These are phyloP conservation scores for Hirundo rustica DNA, from an alignment of 2,797 vertebrate species.

Conservation along the genomic window DNA sequence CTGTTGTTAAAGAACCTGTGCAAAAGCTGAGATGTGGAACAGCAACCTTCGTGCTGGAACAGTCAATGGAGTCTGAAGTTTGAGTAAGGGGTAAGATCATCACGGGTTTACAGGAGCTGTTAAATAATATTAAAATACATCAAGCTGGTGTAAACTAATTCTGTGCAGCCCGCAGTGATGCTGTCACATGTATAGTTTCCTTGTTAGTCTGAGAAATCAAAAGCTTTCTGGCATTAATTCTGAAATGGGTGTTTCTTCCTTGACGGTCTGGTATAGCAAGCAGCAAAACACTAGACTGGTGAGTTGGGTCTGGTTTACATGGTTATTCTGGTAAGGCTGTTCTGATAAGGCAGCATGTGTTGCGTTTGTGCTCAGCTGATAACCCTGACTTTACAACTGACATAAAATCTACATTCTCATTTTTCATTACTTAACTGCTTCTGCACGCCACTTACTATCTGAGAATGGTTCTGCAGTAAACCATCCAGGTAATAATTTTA, in stretches of 20 bases:
- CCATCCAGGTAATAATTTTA: not conserved
- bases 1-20: not conserved
- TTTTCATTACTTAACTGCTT: not conserved
- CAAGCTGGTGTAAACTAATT: not conserved
- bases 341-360: not conserved
- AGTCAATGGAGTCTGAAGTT: not conserved
- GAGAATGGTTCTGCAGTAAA: not conserved
- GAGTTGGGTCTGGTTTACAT: not conserved
- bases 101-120: not conserved
- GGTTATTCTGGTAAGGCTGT: not conserved
- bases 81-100: not conserved
- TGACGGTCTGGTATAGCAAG: not conserved
- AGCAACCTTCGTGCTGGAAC: rapidly evolving
- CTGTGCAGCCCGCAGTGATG: not conserved
- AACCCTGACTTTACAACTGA: not conserved
- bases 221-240: not conserved
- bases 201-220: not conserved
- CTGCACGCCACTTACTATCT: not conserved
- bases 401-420: not conserved
- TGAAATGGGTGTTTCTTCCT: not conserved
- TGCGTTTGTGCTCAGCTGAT: not conserved
- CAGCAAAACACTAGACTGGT: not conserved
- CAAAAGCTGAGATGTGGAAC: not conserved
- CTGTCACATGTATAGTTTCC: not conserved
- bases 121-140: not conserved